Evolutionary conservation across 2,113 vertebrate species (phyloP).

Genomic region (Siphamia tubifer): DNA sequence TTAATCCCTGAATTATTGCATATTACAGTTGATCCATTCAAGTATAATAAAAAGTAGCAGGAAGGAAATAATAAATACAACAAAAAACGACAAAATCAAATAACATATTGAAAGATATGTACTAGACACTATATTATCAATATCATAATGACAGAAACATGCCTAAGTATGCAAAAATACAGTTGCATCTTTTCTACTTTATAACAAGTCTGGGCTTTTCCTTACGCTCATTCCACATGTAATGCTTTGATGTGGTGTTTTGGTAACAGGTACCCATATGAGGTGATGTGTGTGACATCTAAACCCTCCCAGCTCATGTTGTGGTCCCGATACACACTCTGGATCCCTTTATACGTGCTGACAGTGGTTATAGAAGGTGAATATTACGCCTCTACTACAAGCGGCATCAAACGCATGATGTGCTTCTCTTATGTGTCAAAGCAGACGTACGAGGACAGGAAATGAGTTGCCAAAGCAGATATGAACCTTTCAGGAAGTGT

Average conservation of each 20-base stretch:
- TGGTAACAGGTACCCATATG: slow-evolving; percentile 76
- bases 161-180: too few species aligned
- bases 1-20: too few species aligned
- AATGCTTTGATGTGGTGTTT: background rate
- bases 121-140: too few species aligned
- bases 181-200: too few species aligned
- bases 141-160: too few species aligned
- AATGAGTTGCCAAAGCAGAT: slow-evolving; percentile 16
- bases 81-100: too few species aligned
- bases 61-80: too few species aligned
- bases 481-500: slow-evolving; percentile 50
- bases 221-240: too few species aligned
- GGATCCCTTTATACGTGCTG: slow-evolving; percentile 85
- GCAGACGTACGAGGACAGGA: slow-evolving; percentile 43
- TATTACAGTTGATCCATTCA: too few species aligned
- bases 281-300: slow-evolving; percentile 82
- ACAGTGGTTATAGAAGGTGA: slow-evolving; percentile 89
- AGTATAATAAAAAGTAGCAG: too few species aligned
- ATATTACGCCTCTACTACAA: background rate
- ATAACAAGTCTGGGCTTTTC: too few species aligned
- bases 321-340: slow-evolving; percentile 87
- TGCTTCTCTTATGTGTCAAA: background rate
- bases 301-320: slow-evolving; percentile 80
- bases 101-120: too few species aligned
- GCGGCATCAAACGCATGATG: background rate